phyloP scores from a whole-genome alignment of 2,888 invertebrate species.

The Chaetogeoica ovagalla region DNA sequence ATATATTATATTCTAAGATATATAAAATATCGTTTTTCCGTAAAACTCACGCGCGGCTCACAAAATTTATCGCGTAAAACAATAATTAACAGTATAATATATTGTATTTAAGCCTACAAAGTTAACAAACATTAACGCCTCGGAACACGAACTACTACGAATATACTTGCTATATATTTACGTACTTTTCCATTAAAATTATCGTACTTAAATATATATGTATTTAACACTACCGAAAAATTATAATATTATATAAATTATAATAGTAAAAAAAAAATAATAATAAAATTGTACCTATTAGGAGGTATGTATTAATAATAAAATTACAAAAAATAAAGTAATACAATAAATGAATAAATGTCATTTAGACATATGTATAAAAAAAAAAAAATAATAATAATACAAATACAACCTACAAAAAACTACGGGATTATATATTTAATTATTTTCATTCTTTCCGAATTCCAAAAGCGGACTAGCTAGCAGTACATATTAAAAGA shows the following conservation, averaged over 20 bases:
- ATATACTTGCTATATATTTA: no score
- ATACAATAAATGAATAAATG: background rate
- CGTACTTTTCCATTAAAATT: background rate
- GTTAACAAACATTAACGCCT: no score
- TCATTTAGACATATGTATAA: background rate
- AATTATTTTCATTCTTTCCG: no score
- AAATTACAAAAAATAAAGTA: slow-evolving; percentile 2
- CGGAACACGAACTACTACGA: no score
- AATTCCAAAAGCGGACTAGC: slow-evolving; percentile 34
- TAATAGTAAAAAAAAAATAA: slow-evolving; percentile 1
- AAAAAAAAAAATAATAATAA: background rate
- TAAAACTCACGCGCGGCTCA: no score
- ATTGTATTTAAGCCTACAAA: no score
- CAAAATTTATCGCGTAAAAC: no score
- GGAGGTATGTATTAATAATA: slow-evolving; percentile 15
- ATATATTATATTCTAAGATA: background rate
- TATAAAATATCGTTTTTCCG: no score
- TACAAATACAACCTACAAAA: background rate
- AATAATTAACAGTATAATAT: no score
- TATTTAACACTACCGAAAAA: background rate
- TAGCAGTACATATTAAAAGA: background rate
- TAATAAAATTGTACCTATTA: background rate
- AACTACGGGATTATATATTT: background rate
- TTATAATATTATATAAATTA: background rate
- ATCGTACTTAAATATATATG: background rate